Conservation (phyloP, 1,140 invertebrate genomes). For the Leptinotarsa texana region DNA sequence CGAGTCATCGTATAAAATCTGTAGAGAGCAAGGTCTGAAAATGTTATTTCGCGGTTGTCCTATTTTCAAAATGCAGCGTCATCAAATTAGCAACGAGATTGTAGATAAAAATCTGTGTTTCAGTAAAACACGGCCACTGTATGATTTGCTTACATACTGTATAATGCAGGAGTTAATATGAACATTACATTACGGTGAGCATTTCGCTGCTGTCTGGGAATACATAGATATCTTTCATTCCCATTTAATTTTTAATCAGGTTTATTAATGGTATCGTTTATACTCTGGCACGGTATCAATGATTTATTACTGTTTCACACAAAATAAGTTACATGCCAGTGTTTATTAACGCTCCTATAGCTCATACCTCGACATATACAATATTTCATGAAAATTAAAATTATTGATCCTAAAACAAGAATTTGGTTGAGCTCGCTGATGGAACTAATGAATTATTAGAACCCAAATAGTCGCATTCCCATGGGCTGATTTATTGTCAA, state of each 20-base stretch:
- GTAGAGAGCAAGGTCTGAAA: neutral
- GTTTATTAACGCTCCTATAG: neutral
- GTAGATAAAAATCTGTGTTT: constrained; percentile 1
- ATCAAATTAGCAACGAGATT: neutral
- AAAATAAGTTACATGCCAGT: neutral
- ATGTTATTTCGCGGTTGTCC: neutral
- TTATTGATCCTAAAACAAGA: too few species aligned
- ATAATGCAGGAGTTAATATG: neutral
- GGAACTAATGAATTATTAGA: too few species aligned
- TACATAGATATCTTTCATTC: neutral
- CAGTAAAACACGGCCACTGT: neutral
- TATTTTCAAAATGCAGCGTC: neutral
- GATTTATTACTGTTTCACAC: neutral
- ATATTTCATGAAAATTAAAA: too few species aligned
- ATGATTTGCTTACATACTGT: constrained; percentile 5
- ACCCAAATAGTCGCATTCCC: too few species aligned
- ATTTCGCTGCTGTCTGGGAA: neutral
- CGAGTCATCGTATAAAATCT: neutral
- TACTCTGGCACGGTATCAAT: constrained; percentile 2
- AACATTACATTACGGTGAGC: neutral
- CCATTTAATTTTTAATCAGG: constrained; percentile 5
- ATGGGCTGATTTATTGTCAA: too few species aligned
- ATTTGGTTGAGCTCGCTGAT: too few species aligned
- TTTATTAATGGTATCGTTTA: neutral
- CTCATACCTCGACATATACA: too few species aligned